Evolutionary conservation across 2,888 invertebrate genomes (phyloP).

Genomic region (Plagodis dolabraria): DNA sequence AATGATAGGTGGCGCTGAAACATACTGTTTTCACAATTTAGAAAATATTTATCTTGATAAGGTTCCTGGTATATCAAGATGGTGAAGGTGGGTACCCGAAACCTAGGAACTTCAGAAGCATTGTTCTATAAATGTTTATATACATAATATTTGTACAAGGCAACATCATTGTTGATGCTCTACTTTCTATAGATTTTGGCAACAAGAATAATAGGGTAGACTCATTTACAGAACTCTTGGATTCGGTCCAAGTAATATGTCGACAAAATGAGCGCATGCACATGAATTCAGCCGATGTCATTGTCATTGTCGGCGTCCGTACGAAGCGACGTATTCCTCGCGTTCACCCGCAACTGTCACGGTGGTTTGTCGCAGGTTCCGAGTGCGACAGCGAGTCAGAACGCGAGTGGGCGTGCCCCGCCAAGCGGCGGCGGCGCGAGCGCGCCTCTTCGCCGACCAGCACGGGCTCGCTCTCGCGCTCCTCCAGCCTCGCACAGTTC

Average conservation of each 20-base stretch:
- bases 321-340: slow-evolving; percentile 49
- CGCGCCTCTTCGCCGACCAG: slow-evolving; percentile 72
- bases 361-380: slow-evolving; percentile 61
- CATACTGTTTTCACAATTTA: neutral
- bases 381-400: slow-evolving; percentile 88
- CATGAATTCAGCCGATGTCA: slow-evolving; percentile 65
- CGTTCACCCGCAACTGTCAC: slow-evolving; percentile 30
- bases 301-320: slow-evolving; percentile 72
- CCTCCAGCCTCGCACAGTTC: slow-evolving; percentile 93
- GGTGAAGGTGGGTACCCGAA: neutral
- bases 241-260: slow-evolving; percentile 57
- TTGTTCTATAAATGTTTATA: neutral
- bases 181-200: slow-evolving; percentile 41
- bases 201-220: slow-evolving; percentile 37
- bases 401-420: slow-evolving; percentile 90
- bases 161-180: slow-evolving; percentile 11
- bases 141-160: neutral
- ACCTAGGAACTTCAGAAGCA: neutral
- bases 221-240: slow-evolving; percentile 55
- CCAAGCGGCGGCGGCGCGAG: slow-evolving; percentile 89
- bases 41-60: too few relatives aligned
- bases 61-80: neutral
- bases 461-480: slow-evolving; percentile 88
- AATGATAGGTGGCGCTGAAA: slow-evolving; percentile 47
- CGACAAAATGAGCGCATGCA: slow-evolving; percentile 51